Evolutionary conservation across 2,888 invertebrate genomes (phyloP), one percentile per base, ranked within the genome.

Genomic region (Melitaea athalia): DNA sequence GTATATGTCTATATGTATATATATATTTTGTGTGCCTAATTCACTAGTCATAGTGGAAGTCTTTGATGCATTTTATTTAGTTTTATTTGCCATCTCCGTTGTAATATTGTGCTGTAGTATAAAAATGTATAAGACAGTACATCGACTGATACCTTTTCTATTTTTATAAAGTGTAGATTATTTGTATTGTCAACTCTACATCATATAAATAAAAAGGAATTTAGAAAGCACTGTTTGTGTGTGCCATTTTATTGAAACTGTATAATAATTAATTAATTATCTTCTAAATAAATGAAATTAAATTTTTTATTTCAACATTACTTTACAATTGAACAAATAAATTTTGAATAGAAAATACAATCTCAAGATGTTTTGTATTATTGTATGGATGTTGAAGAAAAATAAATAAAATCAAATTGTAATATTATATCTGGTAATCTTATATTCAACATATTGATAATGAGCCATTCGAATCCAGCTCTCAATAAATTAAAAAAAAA

Each of bases 61-160:
- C 53, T 43, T 63, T 55, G 53, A 63, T 63, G 63, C 55, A 45
- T 49, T 55, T 63, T 31, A 55, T 31, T 14, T 24, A 45, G 55
- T 55, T 31, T 42, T 55, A 14, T 63, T 63, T 33, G 38, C 17
- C 57, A 57, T 57, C 57, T 57, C 53, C 33, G 53, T 55, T 63
- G 45, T 53, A 53, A 52, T 62, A 52, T 42, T 24, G 15, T 50
- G n/a, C 59, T 69, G 50, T 43, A 63, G 24, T 66, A 12, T 17
- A 57, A 50, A 24, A 62, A 69, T 38, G 24, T 38, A 42, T 60
- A 15, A 59, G 45, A n/a, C 57, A 59, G 45, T 64, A 53, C 52
- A 69, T 59, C 69, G 68, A 69, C 66, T 68, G 68, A 71, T 68
- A 68, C 64, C 60, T 71, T 71, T 64, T 69, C 61, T 71, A 69